Evolutionary conservation across 2,797 vertebrate genomes (phyloP).

Genomic region (Xiphorhynchus erythropygius): DNA sequence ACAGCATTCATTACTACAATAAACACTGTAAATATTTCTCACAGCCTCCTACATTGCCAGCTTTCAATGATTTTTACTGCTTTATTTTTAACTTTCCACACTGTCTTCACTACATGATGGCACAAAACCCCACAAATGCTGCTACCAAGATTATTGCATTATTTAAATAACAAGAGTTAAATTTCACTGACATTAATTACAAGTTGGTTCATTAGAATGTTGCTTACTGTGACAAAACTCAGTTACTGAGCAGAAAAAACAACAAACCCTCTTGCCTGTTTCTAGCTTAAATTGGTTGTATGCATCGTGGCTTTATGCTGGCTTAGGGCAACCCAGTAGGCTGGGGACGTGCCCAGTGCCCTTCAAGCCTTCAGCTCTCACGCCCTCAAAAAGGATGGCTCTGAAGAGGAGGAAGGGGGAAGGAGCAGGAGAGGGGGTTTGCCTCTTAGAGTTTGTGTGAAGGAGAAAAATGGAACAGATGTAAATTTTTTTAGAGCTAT

Average conservation of each 20-base stretch:
- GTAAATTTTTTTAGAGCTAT: not conserved
- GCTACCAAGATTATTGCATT: not conserved
- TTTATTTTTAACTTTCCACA: not conserved
- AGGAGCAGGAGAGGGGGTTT: not conserved
- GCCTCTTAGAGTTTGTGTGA: not conserved
- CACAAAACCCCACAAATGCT: not conserved
- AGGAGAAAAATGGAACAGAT: not conserved
- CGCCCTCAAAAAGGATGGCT: accelerated
- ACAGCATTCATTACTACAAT: not conserved
- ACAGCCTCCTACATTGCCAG: not conserved
- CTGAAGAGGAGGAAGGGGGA: not conserved
- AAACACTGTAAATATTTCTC: not conserved
- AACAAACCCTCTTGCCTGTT: not conserved
- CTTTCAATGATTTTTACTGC: not conserved
- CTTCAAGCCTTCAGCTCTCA: not conserved
- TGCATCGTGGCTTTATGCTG: not conserved
- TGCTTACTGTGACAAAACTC: not conserved
- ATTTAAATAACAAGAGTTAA: not conserved
- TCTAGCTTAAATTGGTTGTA: not conserved
- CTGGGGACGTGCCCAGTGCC: not conserved
- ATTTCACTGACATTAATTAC: not conserved
- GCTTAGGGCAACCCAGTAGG: not conserved
- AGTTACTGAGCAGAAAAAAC: not conserved
- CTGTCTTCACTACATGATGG: not conserved
- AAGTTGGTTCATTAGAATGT: not conserved